phyloP scores from a whole-genome alignment of 2,113 vertebrate species.

The Galemys pyrenaicus region DNA sequence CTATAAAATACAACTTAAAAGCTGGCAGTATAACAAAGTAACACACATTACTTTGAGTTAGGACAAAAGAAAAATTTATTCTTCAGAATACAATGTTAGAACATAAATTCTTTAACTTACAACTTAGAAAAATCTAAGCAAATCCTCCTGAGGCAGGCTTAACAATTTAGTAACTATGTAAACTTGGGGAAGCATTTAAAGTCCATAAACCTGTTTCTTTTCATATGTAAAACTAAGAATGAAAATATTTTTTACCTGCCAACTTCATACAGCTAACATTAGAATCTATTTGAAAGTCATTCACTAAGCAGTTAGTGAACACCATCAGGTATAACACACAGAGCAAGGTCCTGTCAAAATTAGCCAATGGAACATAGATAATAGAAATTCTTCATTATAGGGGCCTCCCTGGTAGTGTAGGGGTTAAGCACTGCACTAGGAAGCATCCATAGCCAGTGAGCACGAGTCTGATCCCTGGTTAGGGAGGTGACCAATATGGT shows the following conservation, averaged over 20 bases:
- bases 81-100: background rate
- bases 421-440: no score
- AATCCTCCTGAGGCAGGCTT: background rate
- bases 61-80: conserved; percentile 23
- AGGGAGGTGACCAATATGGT: no score
- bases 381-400: background rate
- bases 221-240: background rate
- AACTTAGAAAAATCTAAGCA: conserved; percentile 41
- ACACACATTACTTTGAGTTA: background rate
- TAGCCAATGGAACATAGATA: background rate
- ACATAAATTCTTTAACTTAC: background rate
- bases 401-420: no score
- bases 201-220: background rate
- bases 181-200: background rate
- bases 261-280: background rate
- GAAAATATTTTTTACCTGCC: background rate
- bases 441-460: no score
- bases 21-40: background rate
- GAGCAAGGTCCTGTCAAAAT: background rate
- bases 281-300: conserved; percentile 35
- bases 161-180: background rate
- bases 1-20: conserved; percentile 10
- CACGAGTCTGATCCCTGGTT: no score
- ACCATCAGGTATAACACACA: background rate
- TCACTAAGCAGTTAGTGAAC: background rate